Evolutionary conservation across 2,888 invertebrate genomes (phyloP).

Genomic region (Trichogramma dendrolimi): DNA sequence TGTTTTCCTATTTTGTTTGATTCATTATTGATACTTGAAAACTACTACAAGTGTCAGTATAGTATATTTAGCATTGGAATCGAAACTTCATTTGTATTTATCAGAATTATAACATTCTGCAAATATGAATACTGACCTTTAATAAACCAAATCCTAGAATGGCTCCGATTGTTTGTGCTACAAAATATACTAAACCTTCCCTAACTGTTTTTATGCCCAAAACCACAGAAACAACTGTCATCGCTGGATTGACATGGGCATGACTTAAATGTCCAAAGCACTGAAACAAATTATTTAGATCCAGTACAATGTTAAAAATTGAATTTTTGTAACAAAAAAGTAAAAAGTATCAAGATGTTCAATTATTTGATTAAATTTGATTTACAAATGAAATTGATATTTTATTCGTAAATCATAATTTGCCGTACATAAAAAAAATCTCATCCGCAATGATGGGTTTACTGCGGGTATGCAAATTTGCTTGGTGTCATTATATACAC

Average conservation of each 20-base stretch:
- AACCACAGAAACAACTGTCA: conserved; percentile 48
- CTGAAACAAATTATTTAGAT: conserved; percentile 36
- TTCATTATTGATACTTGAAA: too few species aligned
- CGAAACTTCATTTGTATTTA: too few species aligned
- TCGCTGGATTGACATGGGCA: conserved; percentile 51
- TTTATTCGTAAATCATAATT: too few species aligned
- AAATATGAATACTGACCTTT: conserved; percentile 39
- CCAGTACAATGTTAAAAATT: neutral
- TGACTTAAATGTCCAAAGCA: conserved; percentile 50
- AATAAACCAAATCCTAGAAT: conserved; percentile 47
- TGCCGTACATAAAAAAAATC: too few species aligned
- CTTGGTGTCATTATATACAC: neutral
- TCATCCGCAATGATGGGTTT: too few species aligned
- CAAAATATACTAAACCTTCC: conserved; percentile 44
- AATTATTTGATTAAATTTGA: neutral
- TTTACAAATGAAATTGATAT: too few species aligned
- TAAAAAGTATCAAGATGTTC: neutral
- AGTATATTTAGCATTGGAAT: too few species aligned
- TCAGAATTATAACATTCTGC: too few species aligned
- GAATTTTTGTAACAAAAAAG: neutral
- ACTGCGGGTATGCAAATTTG: neutral
- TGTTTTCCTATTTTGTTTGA: too few species aligned
- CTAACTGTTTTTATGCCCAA: conserved; percentile 46
- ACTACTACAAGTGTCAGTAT: too few species aligned
- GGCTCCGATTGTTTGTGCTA: conserved; percentile 46